Evolutionary conservation across 2,113 vertebrate species (phyloP), one percentile per base, ranked within the genome.

Genomic region (Megaceryle torquata): DNA sequence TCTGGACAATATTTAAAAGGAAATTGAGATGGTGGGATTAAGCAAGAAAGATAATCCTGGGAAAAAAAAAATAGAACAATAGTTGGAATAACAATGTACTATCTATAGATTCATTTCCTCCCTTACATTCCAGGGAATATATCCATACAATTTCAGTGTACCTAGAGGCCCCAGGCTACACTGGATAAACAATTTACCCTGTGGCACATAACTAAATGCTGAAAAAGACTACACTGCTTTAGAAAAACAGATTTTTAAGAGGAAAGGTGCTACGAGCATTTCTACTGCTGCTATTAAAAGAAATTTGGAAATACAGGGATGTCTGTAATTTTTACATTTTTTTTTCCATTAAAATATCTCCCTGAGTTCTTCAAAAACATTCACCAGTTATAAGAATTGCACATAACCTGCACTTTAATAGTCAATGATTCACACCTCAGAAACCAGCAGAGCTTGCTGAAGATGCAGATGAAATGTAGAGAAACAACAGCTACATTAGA

Each of bases 101-200:
- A 57, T 51, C 71, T 50, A 71, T 4, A 81, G 24, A 53, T 65
- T 56, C 0, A 1, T 33, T 92, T 84, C 46, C 4, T 26, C 65
- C 13, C 24, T 64, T 88, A 69, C 15, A 54, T 76, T 82, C 35
- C 65, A 84, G 35, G 39, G 28, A 96, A 71, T 43, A 72, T 64
- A 93, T 29, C n/a, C 50, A 51, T 54, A 46, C 43, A 76, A 71
- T 89, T 93, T 64, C 72, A 86, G 29, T 3, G 21, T 25, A 94
- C 22, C 50, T 78, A 72, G 67, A 88, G 33, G 64, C 21, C 9
- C 8, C 28, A 64, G 69, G 53, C 69, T 84, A 91, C 69, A 82
- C n/a, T n/a, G 93, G 77, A 88, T 91, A 89, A 75, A 93, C 41
- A 88, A 72, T 78, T 91, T 92, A 93, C 53, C 53, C 70, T 35